phyloP scores from a whole-genome alignment of 2,797 vertebrate genomes.

The Odontamblyopus rebecca region DNA sequence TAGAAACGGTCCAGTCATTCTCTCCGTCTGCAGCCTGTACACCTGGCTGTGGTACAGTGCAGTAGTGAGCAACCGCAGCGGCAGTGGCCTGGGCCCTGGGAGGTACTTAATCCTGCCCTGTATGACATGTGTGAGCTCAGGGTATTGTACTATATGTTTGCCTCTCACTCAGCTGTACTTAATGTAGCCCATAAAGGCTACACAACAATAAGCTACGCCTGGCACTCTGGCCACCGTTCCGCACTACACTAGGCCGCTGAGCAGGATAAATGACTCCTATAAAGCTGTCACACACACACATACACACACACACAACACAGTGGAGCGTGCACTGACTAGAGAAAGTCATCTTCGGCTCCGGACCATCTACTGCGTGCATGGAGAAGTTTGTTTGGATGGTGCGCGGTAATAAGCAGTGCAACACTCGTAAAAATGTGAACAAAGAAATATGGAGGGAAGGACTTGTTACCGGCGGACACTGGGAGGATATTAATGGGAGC shows the following conservation, averaged over 20 bases:
- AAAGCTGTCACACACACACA: conserved; percentile 75
- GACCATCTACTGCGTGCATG: conserved; percentile 53
- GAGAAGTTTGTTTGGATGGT: conserved; percentile 61
- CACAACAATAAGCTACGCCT: conserved; percentile 80
- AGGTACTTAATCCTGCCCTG: conserved; percentile 76
- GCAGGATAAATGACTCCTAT: conserved; percentile 80
- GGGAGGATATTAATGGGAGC: conserved; percentile 58
- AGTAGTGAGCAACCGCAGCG: conserved; percentile 51
- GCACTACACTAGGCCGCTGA: conserved; percentile 77
- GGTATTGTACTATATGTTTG: conserved; percentile 79
- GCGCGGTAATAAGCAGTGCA: conserved; percentile 46
- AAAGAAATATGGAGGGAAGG: conserved; percentile 52
- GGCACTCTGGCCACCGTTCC: conserved; percentile 76
- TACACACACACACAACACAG: conserved; percentile 58
- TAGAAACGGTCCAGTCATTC: conserved; percentile 2
- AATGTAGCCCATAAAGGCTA: conserved; percentile 82
- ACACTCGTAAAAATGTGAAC: conserved; percentile 55
- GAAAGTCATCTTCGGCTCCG: conserved; percentile 64
- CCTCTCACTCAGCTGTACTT: conserved; percentile 81
- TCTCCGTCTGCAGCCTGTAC: conserved; percentile 22
- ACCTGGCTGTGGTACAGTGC: conserved; percentile 50
- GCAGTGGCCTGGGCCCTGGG: conserved; percentile 60
- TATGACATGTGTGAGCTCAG: conserved; percentile 78
- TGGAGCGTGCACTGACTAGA: conserved; percentile 64
- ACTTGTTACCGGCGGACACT: conserved; percentile 51